phyloP scores from a whole-genome alignment of 92 coral and sea anemone genomes.

The Parazoanthus atlanticus region DNA sequence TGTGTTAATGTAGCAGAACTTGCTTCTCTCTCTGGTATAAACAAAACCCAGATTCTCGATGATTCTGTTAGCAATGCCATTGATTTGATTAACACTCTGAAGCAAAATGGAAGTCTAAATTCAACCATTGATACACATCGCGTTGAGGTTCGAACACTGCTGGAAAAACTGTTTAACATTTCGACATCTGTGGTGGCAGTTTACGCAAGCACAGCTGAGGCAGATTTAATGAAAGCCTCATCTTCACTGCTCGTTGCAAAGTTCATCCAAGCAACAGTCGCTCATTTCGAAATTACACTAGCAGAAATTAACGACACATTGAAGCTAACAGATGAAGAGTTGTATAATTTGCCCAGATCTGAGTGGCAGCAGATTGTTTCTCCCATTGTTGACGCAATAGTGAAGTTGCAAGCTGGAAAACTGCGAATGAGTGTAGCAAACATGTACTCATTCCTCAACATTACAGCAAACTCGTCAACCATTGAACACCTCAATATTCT shows the following conservation, averaged over 20 bases:
- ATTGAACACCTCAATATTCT: constrained; percentile 54
- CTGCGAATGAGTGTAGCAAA: constrained; percentile 45
- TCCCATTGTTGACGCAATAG: constrained; percentile 41
- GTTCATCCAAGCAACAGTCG: constrained; percentile 62
- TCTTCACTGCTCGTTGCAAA: constrained; percentile 41
- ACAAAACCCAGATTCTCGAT: constrained; percentile 18
- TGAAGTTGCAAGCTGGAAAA: constrained; percentile 48
- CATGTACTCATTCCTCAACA: constrained; percentile 43
- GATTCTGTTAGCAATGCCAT: constrained; percentile 55
- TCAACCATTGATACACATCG: constrained; percentile 37
- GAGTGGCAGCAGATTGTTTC: constrained; percentile 57
- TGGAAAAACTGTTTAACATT: constrained; percentile 54
- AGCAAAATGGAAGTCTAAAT: constrained; percentile 29
- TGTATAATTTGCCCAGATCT: constrained; percentile 54
- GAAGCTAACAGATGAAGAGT: constrained; percentile 40
- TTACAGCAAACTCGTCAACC: constrained; percentile 49
- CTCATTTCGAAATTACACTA: constrained; percentile 45
- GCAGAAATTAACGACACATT: constrained; percentile 49
- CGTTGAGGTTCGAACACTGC: not conserved
- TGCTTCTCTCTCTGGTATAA: constrained; percentile 35
- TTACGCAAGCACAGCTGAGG: constrained; percentile 29
- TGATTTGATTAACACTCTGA: constrained; percentile 10
- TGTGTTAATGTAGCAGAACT: constrained; percentile 50
- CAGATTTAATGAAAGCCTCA: constrained; percentile 15
- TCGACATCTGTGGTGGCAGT: constrained; percentile 51